These are phyloP conservation scores for Colletes latitarsis DNA, from an alignment of 1,140 invertebrate genomes.

Conservation along the genomic window DNA sequence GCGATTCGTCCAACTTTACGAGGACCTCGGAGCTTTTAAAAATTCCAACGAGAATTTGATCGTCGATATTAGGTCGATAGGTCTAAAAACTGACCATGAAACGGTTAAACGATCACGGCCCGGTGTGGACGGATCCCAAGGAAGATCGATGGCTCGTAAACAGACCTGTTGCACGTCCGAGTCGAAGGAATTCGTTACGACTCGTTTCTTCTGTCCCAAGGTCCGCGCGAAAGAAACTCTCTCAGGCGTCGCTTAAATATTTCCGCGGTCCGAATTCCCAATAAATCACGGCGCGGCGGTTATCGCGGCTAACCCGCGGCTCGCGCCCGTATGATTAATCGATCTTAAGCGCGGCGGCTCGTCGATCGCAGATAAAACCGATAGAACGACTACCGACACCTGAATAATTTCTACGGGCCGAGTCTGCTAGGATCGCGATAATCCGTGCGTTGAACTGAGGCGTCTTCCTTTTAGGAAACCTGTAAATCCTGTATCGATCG, in stretches of 20 bases:
- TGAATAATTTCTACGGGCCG: conserved; percentile 43
- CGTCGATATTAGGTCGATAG: no score
- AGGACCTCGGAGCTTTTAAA: no score
- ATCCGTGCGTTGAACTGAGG: conserved; percentile 39
- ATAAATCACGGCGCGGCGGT: conserved; percentile 43
- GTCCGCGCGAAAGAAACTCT: not conserved
- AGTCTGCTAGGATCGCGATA: conserved; percentile 18
- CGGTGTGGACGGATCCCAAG: no score
- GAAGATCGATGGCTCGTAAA: conserved; percentile 3
- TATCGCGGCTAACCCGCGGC: conserved; percentile 12
- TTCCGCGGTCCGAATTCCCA: not conserved
- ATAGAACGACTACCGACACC: conserved; percentile 27
- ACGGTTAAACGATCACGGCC: no score
- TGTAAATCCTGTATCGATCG: conserved; percentile 34
- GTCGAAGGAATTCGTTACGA: conserved; percentile 6
- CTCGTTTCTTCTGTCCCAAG: not conserved
- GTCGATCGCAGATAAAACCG: conserved; percentile 33
- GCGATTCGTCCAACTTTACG: no score
- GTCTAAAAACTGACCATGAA: no score
- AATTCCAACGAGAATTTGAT: no score
- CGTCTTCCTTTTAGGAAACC: conserved; percentile 44
- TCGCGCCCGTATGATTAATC: conserved; percentile 44
- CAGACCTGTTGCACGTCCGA: conserved; percentile 43
- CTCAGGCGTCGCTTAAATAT: conserved; percentile 34
- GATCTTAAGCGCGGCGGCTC: conserved; percentile 1